Conservation (phyloP, 2,888 invertebrate genomes). For the Carcina quercana region DNA sequence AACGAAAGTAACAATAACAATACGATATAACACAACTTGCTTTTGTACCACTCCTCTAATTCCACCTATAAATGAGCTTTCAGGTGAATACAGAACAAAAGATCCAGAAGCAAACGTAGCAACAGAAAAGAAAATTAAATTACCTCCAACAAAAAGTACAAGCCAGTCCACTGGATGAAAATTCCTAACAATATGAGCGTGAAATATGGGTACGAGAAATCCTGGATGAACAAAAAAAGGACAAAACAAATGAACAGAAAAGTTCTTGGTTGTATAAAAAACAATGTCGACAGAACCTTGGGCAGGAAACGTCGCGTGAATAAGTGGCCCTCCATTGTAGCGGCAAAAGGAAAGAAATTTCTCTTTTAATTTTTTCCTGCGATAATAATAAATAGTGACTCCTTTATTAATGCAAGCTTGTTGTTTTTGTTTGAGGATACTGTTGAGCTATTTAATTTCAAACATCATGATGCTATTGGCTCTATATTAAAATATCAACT, state of each 20-base stretch:
- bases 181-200: conserved; percentile 67
- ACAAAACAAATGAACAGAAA: conserved; percentile 67
- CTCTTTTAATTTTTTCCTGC: conserved; percentile 27
- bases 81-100: neutral
- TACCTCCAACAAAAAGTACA: no score
- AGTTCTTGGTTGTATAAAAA: conserved; percentile 46
- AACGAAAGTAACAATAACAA: no score
- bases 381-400: conserved; percentile 10
- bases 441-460: no score
- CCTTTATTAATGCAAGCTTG: neutral
- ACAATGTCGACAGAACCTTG: conserved; percentile 48
- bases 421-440: no score
- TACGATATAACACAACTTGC: no score
- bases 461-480: no score
- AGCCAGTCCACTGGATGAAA: conserved; percentile 33
- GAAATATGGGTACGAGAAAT: conserved; percentile 73
- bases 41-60: no score
- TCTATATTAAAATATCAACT: no score
- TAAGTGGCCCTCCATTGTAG: conserved; percentile 51
- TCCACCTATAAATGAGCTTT: no score
- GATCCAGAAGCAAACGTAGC: neutral
- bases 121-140: conserved; percentile 3
- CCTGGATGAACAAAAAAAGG: conserved; percentile 49
- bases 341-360: conserved; percentile 22
- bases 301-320: conserved; percentile 66